Conservation (phyloP, 2,888 invertebrate genomes). For the Leptinotarsa tumamoca region DNA sequence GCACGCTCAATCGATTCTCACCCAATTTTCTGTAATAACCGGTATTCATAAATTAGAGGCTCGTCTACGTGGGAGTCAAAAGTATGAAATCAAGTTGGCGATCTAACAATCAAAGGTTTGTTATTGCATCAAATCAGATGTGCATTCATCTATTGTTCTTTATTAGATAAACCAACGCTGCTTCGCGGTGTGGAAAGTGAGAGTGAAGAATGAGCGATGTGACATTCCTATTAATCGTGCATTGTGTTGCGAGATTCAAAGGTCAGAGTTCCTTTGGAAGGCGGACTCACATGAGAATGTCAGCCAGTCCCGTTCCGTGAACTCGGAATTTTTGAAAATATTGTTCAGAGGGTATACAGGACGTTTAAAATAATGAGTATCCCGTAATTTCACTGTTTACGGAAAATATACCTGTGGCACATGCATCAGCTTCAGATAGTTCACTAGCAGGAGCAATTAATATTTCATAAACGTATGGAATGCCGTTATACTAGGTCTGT, state of each 20-base stretch:
- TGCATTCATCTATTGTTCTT: conserved; percentile 10
- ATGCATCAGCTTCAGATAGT: too few species aligned
- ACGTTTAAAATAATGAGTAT: not conserved
- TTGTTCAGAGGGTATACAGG: not conserved
- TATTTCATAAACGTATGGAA: too few species aligned
- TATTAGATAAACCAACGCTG: conserved; percentile 1
- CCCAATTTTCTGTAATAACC: not conserved
- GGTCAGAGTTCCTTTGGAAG: conserved; percentile 1
- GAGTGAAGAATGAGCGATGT: conserved; percentile 8
- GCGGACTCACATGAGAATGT: conserved; percentile 5
- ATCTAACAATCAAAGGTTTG: conserved; percentile 4
- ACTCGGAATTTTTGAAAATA: not conserved
- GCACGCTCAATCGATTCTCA: too few species aligned
- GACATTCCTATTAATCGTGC: conserved; percentile 17
- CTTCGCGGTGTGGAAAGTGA: conserved; percentile 1
- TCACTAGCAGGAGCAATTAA: too few species aligned
- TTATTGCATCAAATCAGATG: not conserved
- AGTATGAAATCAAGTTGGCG: not conserved
- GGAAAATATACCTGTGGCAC: too few species aligned
- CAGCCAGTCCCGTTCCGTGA: conserved; percentile 2
- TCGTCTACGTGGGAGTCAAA: not conserved
- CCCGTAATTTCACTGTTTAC: too few species aligned
- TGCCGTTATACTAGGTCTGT: too few species aligned
- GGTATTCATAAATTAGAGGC: not conserved
- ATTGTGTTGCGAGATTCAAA: conserved; percentile 9